Conservation (phyloP, 2,113 vertebrate genomes). For the Clarias batrachus region DNA sequence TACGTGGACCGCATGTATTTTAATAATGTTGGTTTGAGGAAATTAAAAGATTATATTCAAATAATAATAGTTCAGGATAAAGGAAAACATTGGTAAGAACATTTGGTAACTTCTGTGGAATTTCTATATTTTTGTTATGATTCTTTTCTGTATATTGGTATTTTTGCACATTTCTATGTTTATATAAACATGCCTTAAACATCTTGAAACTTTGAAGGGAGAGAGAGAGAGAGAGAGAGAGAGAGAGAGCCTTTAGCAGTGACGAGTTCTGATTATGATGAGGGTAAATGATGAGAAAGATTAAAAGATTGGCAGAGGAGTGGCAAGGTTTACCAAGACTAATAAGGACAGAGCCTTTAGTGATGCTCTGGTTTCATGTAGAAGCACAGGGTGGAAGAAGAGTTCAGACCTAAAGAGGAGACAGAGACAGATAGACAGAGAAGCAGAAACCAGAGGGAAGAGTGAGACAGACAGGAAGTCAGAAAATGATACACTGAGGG, state of each 20-base stretch:
- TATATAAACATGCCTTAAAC: too few species aligned
- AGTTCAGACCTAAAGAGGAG: constrained; percentile 96
- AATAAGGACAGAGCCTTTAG: constrained; percentile 98
- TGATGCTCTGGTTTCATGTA: constrained; percentile 99
- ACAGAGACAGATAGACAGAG: constrained; percentile 64
- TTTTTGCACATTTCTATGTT: too few species aligned
- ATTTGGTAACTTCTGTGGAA: too few species aligned
- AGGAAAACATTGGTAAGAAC: too few species aligned
- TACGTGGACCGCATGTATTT: neutral
- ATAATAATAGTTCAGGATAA: too few species aligned
- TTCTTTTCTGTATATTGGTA: too few species aligned
- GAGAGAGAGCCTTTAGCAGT: neutral
- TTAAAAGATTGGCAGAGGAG: constrained; percentile 65
- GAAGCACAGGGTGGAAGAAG: constrained; percentile 96
- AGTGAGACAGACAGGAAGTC: constrained; percentile 57
- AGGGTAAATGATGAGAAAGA: constrained; percentile 1
- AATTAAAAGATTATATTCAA: neutral
- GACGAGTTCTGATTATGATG: neutral
- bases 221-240: too few species aligned
- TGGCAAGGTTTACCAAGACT: constrained; percentile 92
- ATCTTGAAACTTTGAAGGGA: too few species aligned
- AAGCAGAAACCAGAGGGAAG: constrained; percentile 59
- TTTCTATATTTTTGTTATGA: too few species aligned
- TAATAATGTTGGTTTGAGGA: neutral
- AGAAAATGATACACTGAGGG: constrained; percentile 43